phyloP scores from a whole-genome alignment of 2,113 vertebrate species.

The Petromus typicus region DNA sequence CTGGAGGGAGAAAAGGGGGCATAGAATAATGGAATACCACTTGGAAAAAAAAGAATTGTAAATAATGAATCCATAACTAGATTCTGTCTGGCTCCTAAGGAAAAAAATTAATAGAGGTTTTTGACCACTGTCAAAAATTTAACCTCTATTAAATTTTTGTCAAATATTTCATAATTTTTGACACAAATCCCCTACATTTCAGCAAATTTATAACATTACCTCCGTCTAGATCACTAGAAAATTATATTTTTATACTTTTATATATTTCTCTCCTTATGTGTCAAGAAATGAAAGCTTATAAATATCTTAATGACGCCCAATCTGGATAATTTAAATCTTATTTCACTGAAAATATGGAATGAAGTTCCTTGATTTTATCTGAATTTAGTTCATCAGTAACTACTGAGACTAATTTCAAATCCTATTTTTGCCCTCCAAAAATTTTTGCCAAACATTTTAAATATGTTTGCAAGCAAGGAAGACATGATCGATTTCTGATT shows the following conservation, averaged over 20 bases:
- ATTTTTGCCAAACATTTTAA: background rate
- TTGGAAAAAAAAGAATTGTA: too few species aligned
- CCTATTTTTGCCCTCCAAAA: conserved; percentile 2
- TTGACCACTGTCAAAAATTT: too few species aligned
- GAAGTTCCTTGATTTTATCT: conserved; percentile 21
- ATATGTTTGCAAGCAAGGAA: conserved; percentile 6
- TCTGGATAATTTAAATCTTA: background rate
- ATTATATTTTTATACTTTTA: background rate
- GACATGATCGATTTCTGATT: conserved; percentile 64
- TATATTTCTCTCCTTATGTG: background rate
- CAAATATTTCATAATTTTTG: background rate
- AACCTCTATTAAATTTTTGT: background rate
- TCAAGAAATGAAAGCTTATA: background rate
- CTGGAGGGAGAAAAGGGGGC: too few species aligned
- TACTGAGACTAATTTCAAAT: conserved; percentile 39
- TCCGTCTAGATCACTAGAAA: background rate
- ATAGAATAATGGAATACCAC: too few species aligned
- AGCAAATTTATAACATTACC: background rate
- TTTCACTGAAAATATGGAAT: conserved; percentile 35
- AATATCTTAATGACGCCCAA: background rate
- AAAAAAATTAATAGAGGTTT: too few species aligned
- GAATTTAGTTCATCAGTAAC: conserved; percentile 38
- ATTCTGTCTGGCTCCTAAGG: background rate
- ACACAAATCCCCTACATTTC: background rate
- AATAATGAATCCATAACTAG: background rate